Conservation (phyloP, 2,888 invertebrate genomes). For the Oconnorella tubifera region DNA sequence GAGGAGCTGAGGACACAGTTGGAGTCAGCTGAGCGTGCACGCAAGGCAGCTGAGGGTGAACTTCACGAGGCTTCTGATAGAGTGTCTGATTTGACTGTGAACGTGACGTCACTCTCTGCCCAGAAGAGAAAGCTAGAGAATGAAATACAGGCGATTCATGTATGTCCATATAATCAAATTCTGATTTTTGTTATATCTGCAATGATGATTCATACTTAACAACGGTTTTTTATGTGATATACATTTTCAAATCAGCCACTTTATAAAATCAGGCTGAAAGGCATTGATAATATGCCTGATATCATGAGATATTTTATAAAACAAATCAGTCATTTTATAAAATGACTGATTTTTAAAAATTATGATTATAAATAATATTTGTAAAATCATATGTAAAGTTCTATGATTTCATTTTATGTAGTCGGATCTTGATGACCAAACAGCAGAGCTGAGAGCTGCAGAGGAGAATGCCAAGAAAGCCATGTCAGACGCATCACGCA, state of each 20-base stretch:
- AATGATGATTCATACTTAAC: too few species aligned
- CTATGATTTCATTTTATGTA: constrained; percentile 61
- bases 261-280: too few species aligned
- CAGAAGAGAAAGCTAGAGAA: constrained; percentile 99
- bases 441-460: constrained; percentile 97
- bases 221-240: too few species aligned
- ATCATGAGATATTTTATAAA: too few species aligned
- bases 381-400: too few species aligned
- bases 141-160: constrained; percentile 84
- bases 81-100: constrained; percentile 91
- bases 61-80: constrained; percentile 96
- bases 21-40: constrained; percentile 89
- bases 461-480: constrained; percentile 69
- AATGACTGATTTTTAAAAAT: too few species aligned
- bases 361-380: too few species aligned
- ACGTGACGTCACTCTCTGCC: constrained; percentile 87
- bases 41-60: constrained; percentile 97
- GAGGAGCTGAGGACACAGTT: constrained; percentile 92
- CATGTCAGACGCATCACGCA: constrained; percentile 79
- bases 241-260: too few species aligned
- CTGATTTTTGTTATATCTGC: too few species aligned
- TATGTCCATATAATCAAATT: too few species aligned
- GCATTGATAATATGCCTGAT: too few species aligned
- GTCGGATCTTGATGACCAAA: constrained; percentile 95
- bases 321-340: too few species aligned